Evolutionary conservation across 1,140 invertebrate genomes (phyloP).

Genomic region (Ladona fulva): DNA sequence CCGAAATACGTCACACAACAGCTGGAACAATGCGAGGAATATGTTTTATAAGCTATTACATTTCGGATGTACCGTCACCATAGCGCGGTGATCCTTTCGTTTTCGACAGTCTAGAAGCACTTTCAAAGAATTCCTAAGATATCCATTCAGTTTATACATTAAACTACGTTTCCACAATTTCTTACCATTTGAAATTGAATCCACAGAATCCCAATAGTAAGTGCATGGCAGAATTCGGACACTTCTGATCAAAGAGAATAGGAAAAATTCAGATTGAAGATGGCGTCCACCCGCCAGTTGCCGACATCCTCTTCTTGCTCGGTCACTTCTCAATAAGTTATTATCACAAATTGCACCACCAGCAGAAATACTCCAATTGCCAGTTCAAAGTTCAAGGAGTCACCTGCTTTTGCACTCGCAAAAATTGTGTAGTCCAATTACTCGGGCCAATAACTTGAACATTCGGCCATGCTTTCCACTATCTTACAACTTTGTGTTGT

Average conservation of each 20-base stretch:
- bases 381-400: background rate
- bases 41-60: background rate
- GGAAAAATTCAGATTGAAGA: conserved; percentile 46
- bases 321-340: conserved; percentile 11
- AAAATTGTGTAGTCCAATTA: background rate
- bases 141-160: background rate
- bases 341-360: background rate
- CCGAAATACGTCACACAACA: too few species aligned
- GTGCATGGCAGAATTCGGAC: background rate
- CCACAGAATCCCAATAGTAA: background rate
- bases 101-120: background rate
- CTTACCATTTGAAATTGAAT: conserved; percentile 12
- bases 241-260: conserved; percentile 29
- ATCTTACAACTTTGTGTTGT: conserved; percentile 17
- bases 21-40: too few species aligned
- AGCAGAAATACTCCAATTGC: background rate
- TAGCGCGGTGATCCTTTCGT: background rate
- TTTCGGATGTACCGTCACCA: background rate
- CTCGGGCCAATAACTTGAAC: conserved; percentile 1
- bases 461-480: conserved; percentile 20
- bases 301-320: conserved; percentile 45
- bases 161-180: conserved; percentile 1
- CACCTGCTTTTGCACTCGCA: background rate
- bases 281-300: conserved; percentile 43
- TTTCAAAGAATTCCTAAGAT: background rate